phyloP scores from a whole-genome alignment of 2,113 vertebrate species.

The Scophthalmus maximus region DNA sequence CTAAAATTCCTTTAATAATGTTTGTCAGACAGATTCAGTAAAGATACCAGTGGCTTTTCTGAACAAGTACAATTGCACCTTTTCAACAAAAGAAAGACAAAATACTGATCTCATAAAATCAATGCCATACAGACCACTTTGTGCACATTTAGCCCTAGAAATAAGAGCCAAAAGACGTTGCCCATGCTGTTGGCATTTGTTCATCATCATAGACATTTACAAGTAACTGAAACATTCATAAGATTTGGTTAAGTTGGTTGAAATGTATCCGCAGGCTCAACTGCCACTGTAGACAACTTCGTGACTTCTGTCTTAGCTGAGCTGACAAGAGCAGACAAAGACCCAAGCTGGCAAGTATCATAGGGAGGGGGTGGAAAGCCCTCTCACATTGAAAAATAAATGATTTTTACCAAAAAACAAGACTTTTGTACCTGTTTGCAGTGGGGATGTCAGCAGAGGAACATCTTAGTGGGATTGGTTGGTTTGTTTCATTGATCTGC shows the following conservation, averaged over 20 bases:
- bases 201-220: too few species aligned
- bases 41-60: neutral
- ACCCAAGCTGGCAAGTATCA: conserved; percentile 10
- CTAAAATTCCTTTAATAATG: too few species aligned
- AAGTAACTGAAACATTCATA: neutral
- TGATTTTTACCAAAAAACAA: neutral
- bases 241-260: neutral
- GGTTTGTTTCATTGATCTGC: neutral
- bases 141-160: neutral
- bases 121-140: neutral
- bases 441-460: neutral
- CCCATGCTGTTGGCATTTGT: too few species aligned
- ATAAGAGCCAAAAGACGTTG: neutral
- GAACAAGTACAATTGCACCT: neutral
- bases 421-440: neutral
- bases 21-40: neutral
- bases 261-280: neutral
- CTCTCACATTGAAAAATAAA: neutral
- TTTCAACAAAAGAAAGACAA: neutral
- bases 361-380: neutral
- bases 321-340: conserved; percentile 7
- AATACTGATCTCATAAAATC: too few species aligned
- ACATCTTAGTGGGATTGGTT: neutral
- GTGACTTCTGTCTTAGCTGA: conserved; percentile 29
- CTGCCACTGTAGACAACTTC: conserved; percentile 1